These are phyloP conservation scores for Sciaenops ocellatus DNA, from an alignment of 2,797 vertebrate species.

Conservation along the genomic window DNA sequence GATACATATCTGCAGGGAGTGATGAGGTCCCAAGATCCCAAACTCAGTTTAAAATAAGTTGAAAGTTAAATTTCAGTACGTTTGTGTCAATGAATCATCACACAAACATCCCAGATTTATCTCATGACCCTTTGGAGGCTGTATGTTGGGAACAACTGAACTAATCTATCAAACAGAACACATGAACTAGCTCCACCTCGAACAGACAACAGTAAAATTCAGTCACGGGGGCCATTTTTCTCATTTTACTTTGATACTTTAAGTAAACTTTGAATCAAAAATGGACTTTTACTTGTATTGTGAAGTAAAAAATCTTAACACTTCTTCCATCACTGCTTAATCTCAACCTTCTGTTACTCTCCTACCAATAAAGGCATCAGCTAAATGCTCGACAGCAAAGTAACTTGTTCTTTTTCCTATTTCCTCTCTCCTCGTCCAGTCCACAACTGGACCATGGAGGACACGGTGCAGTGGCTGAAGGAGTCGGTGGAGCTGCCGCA, in stretches of 20 bases:
- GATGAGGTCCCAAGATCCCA: no score
- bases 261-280: no score
- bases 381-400: background rate
- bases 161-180: background rate
- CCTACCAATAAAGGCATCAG: background rate
- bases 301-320: background rate
- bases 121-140: background rate
- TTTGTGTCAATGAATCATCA: background rate
- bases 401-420: no score
- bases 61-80: no score
- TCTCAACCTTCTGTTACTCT: background rate
- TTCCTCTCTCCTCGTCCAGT: constrained; percentile 79
- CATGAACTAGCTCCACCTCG: background rate
- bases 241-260: background rate
- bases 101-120: background rate
- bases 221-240: no score
- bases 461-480: constrained; percentile 94
- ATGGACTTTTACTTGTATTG: no score
- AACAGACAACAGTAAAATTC: background rate
- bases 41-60: no score
- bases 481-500: constrained; percentile 98
- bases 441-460: constrained; percentile 97
- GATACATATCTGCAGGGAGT: no score
- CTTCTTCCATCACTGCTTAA: background rate
- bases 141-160: background rate